Conservation (phyloP, 1,140 invertebrate species). For the Drosophila truncata region DNA sequence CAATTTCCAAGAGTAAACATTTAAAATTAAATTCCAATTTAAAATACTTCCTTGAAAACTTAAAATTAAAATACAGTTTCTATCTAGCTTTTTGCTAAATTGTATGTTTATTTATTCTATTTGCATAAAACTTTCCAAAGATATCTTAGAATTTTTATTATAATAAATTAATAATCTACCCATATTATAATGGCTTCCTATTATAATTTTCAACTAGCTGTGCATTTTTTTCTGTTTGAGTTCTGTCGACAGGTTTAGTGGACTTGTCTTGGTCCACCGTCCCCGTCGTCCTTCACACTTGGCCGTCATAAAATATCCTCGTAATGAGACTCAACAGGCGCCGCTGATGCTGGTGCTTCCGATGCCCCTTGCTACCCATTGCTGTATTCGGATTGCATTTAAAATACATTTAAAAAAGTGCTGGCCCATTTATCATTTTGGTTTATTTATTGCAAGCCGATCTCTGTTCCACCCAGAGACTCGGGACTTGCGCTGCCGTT, state of each 20-base stretch:
- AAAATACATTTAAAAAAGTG: slow-evolving; percentile 81
- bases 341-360: slow-evolving; percentile 36
- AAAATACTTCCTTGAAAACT: too few species aligned
- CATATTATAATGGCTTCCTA: not conserved
- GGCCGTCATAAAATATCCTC: slow-evolving; percentile 76
- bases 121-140: too few species aligned
- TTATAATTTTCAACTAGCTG: slow-evolving; percentile 6
- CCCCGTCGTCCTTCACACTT: slow-evolving; percentile 71
- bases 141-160: too few species aligned
- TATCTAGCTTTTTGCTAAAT: too few species aligned
- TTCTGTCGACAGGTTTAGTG: slow-evolving; percentile 39
- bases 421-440: slow-evolving; percentile 77
- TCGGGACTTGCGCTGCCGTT: slow-evolving; percentile 15
- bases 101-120: too few species aligned
- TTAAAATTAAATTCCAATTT: too few species aligned
- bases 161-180: not conserved
- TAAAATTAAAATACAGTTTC: too few species aligned
- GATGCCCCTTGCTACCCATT: slow-evolving; percentile 51
- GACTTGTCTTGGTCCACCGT: slow-evolving; percentile 38
- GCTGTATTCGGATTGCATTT: slow-evolving; percentile 78
- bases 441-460: slow-evolving; percentile 77
- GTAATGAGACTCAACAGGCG: slow-evolving; percentile 78
- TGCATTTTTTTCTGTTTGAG: slow-evolving; percentile 27
- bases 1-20: too few species aligned
- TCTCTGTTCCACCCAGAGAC: slow-evolving; percentile 24